Evolutionary conservation across 92 coral and sea anemone species (phyloP).

Genomic region (Epizoanthus illoricatus): DNA sequence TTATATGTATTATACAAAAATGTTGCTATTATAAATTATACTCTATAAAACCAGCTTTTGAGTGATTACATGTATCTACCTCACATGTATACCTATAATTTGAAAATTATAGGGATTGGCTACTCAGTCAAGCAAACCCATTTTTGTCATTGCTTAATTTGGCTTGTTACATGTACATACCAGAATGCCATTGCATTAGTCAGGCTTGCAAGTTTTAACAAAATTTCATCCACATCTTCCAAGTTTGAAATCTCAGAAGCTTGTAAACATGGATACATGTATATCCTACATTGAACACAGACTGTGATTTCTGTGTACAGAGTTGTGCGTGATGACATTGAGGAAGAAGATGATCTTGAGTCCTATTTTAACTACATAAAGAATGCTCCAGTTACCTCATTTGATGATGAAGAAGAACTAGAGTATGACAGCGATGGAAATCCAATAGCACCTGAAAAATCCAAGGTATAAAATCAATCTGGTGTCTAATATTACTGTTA

Average conservation of each 20-base stretch:
- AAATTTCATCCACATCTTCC: neutral
- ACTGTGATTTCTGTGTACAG: conserved; percentile 33
- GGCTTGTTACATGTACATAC: no score
- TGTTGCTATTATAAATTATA: no score
- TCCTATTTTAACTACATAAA: conserved; percentile 93
- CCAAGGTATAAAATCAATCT: conserved; percentile 63
- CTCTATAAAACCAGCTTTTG: no score
- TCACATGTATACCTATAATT: no score
- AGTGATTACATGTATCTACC: no score
- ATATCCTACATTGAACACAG: neutral
- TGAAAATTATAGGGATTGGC: no score
- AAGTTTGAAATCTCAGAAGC: neutral
- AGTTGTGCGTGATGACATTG: conserved; percentile 91
- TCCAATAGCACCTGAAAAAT: conserved; percentile 95
- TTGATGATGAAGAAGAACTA: conserved; percentile 92
- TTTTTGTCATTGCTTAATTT: no score
- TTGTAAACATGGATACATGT: neutral
- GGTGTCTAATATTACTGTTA: no score
- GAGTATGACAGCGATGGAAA: conserved; percentile 99
- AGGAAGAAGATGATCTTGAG: conserved; percentile 97
- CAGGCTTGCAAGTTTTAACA: no score
- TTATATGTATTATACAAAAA: no score
- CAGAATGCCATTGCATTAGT: no score
- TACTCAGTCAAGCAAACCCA: no score
- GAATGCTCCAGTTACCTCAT: conserved; percentile 87